Conservation (phyloP, 2,797 vertebrate genomes). For the Hippopotamyrus pictus region DNA sequence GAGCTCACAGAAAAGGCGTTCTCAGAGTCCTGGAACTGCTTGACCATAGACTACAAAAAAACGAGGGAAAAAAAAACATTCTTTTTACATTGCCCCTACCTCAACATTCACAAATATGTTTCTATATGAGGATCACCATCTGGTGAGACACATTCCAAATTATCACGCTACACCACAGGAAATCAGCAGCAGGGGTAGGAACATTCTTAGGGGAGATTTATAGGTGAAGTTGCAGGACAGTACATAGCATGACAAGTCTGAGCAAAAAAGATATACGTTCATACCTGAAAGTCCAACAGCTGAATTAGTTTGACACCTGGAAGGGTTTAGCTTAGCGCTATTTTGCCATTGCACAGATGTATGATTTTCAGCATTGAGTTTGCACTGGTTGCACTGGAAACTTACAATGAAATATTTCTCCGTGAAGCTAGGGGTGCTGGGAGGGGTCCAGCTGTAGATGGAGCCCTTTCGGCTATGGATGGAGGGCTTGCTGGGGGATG, state of each 20-base stretch:
- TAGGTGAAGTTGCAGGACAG: neutral
- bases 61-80: neutral
- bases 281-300: neutral
- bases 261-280: neutral
- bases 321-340: neutral
- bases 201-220: slow-evolving; percentile 15
- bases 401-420: slow-evolving; percentile 88
- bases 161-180: neutral
- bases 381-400: neutral
- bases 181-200: slow-evolving; percentile 8
- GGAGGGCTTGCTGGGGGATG: slow-evolving; percentile 67
- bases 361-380: neutral
- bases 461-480: slow-evolving; percentile 77
- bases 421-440: slow-evolving; percentile 84
- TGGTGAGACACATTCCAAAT: slow-evolving; percentile 17
- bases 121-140: slow-evolving; percentile 13
- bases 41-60: slow-evolving; percentile 63
- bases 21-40: slow-evolving; percentile 59
- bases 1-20: slow-evolving; percentile 50
- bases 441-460: slow-evolving; percentile 81
- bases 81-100: neutral
- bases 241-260: neutral
- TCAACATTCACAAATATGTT: slow-evolving; percentile 16
- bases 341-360: neutral
- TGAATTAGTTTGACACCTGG: neutral